Evolutionary conservation across 2,797 vertebrate species (phyloP).

Genomic region (Platalea minor): DNA sequence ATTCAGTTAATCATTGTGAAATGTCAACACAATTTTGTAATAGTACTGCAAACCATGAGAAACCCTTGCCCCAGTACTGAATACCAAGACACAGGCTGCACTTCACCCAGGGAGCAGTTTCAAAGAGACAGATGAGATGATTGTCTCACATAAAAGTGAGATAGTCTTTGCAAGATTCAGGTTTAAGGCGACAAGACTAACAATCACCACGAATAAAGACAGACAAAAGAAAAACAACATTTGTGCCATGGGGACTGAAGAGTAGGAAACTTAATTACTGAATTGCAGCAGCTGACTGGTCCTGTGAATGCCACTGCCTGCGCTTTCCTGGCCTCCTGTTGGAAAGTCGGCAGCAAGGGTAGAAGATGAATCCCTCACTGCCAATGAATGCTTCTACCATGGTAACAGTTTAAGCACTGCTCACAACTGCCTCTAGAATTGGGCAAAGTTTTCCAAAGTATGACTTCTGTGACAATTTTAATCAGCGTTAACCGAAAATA

Average conservation of each 20-base stretch:
- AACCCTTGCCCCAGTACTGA: neutral
- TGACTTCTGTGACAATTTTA: neutral
- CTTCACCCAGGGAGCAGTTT: neutral
- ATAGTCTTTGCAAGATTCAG: neutral
- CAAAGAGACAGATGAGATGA: neutral
- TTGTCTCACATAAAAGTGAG: neutral
- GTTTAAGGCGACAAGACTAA: neutral
- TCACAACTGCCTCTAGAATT: neutral
- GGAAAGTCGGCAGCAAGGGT: neutral
- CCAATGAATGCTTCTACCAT: neutral
- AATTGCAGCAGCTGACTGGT: neutral
- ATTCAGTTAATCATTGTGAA: neutral
- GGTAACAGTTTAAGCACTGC: neutral
- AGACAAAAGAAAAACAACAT: neutral
- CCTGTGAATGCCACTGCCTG: neutral
- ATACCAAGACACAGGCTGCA: neutral
- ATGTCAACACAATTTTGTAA: neutral
- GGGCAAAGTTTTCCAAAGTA: neutral
- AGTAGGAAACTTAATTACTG: neutral
- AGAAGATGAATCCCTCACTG: neutral
- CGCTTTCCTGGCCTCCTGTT: neutral
- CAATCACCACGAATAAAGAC: neutral
- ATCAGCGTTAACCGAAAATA: neutral
- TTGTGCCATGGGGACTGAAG: neutral
- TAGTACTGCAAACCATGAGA: neutral